A percentile compares a stretch with the other conserved stretches of the same genome.
phyloP scores from a whole-genome alignment of 2,888 invertebrate species.

The Tethea ocularis region DNA sequence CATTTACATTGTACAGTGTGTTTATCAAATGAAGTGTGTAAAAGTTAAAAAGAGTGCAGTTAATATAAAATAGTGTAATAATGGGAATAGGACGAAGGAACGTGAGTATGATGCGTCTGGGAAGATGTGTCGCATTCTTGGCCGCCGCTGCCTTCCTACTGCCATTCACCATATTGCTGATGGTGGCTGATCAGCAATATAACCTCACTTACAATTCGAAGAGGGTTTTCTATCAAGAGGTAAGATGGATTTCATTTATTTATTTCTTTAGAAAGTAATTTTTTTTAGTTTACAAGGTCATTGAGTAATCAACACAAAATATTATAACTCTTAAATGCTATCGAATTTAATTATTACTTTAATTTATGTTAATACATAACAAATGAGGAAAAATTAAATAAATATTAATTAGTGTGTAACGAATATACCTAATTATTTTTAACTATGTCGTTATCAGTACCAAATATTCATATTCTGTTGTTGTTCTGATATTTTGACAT shows the following conservation, averaged over 20 bases:
- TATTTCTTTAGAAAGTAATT: too few species aligned
- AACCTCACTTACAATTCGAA: slow-evolving; percentile 81
- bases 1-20: not conserved
- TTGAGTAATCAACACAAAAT: not conserved
- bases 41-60: slow-evolving; percentile 19
- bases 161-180: slow-evolving; percentile 83
- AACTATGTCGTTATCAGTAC: too few species aligned
- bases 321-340: not conserved
- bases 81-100: slow-evolving; percentile 68
- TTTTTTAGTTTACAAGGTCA: not conserved
- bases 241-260: slow-evolving; percentile 44
- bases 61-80: slow-evolving; percentile 14
- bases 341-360: not conserved
- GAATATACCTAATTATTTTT: too few species aligned
- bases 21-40: slow-evolving; percentile 27
- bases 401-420: too few species aligned
- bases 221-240: slow-evolving; percentile 81
- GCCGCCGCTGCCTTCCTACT: slow-evolving; percentile 85
- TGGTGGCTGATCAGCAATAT: slow-evolving; percentile 85
- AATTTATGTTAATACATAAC: too few species aligned
- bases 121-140: slow-evolving; percentile 84
- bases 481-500: too few species aligned
- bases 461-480: not conserved
- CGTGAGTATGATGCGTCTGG: slow-evolving; percentile 77
- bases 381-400: too few species aligned